Conservation (phyloP, 1,140 invertebrate species). For the Drosophila tsacasi region DNA sequence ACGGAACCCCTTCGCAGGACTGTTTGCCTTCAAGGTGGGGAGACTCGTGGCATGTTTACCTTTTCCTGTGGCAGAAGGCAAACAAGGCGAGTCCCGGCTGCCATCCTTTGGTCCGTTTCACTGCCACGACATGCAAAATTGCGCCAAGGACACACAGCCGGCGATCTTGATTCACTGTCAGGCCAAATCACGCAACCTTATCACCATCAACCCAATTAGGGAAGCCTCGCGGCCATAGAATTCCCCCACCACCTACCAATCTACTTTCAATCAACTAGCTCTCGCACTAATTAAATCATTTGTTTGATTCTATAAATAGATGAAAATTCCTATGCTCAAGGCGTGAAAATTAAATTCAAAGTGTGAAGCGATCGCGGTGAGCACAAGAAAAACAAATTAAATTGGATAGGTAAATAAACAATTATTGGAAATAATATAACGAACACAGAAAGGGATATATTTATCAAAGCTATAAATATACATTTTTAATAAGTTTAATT, state of each 20-base stretch:
- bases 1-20: conserved; percentile 5
- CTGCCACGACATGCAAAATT: conserved; percentile 47
- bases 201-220: conserved; percentile 48
- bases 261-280: conserved; percentile 1
- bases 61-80: conserved; percentile 16
- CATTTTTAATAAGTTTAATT: neutral
- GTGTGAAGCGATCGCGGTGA: conserved; percentile 14
- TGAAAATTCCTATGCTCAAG: conserved; percentile 19
- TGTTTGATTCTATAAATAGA: conserved; percentile 25
- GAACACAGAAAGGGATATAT: neutral
- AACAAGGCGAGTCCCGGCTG: conserved; percentile 35
- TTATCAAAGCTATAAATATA: neutral
- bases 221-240: neutral
- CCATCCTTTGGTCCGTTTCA: conserved; percentile 7
- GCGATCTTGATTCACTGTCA: conserved; percentile 46
- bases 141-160: conserved; percentile 29
- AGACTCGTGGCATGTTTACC: conserved; percentile 49
- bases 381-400: conserved; percentile 35
- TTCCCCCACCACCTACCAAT: no score
- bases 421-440: neutral
- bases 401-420: conserved; percentile 32
- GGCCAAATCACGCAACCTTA: conserved; percentile 49
- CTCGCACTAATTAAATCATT: conserved; percentile 49
- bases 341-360: conserved; percentile 23
- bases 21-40: conserved; percentile 15